Percentiles rank a stretch among this genome's conserved stretches.
phyloP scores from a whole-genome alignment of 2,888 invertebrate genomes.

The Lasioglossum oenotherae region DNA sequence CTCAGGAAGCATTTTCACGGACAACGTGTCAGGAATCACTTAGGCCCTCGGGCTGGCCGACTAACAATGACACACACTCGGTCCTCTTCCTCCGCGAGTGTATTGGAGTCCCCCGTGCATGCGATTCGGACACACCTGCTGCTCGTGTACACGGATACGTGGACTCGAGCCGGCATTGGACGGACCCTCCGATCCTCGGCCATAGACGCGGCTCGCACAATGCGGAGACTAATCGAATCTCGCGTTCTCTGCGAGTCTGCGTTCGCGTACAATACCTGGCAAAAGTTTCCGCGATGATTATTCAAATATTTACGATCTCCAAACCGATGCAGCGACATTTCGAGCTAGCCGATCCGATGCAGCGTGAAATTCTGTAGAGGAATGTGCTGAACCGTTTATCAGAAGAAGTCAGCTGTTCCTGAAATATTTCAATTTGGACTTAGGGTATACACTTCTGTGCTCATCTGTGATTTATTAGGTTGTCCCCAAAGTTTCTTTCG shows the following conservation, averaged over 20 bases:
- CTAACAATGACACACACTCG: slow-evolving; percentile 74
- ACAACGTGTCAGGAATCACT: slow-evolving; percentile 78
- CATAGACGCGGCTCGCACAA: slow-evolving; percentile 73
- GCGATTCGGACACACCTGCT: slow-evolving; percentile 35
- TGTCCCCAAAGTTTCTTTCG: too few relatives aligned
- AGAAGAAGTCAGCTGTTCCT: background rate
- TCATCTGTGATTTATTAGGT: background rate
- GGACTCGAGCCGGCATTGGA: slow-evolving; percentile 28
- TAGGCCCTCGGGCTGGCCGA: slow-evolving; percentile 64
- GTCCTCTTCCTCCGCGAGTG: slow-evolving; percentile 34
- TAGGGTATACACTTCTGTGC: too few relatives aligned
- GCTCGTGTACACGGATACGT: background rate
- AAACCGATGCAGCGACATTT: background rate
- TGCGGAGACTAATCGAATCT: slow-evolving; percentile 78
- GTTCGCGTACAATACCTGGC: slow-evolving; percentile 42
- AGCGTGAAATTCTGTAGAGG: background rate
- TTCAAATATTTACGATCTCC: background rate
- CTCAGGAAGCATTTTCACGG: slow-evolving; percentile 69
- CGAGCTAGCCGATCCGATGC: background rate
- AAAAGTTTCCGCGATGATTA: slow-evolving; percentile 18
- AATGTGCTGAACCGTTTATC: background rate
- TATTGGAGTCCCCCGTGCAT: slow-evolving; percentile 8
- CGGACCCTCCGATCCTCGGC: slow-evolving; percentile 54
- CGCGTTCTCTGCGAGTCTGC: slow-evolving; percentile 49
- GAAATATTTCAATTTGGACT: background rate